A percentile compares a stretch with the other conserved stretches of the same genome.
These are phyloP conservation scores for Sarcophaga rosellei DNA, from an alignment of 2,888 invertebrate species.

Conservation along the genomic window DNA sequence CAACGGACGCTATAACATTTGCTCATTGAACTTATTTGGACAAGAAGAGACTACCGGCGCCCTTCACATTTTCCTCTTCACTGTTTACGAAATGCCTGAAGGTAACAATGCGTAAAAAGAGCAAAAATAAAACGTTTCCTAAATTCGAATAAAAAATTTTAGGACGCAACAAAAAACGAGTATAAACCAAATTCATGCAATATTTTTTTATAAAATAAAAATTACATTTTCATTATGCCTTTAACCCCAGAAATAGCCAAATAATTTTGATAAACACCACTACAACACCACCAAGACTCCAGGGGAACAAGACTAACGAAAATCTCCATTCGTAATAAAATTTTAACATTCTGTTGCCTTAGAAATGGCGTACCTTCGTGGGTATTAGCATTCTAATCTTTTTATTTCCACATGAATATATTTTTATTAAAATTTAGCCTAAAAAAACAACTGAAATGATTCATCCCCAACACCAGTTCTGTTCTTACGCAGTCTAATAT, in stretches of 20 bases:
- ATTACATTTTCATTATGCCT: constrained; percentile 59
- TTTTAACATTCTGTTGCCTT: constrained; percentile 31
- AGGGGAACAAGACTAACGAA: constrained; percentile 3
- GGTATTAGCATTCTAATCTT: constrained; percentile 62
- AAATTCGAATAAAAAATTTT: neutral
- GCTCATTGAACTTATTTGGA: too few relatives aligned
- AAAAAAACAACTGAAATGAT: constrained; percentile 34
- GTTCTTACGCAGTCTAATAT: constrained; percentile 38
- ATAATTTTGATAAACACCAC: constrained; percentile 25
- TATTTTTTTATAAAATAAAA: constrained; percentile 58
- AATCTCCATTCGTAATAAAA: constrained; percentile 32
- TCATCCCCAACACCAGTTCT: constrained; percentile 8
- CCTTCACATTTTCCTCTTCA: neutral
- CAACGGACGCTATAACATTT: too few relatives aligned
- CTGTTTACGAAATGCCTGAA: neutral
- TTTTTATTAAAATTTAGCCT: constrained; percentile 54
- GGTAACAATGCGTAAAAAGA: constrained; percentile 9
- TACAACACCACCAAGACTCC: constrained; percentile 1
- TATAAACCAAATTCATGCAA: constrained; percentile 10
- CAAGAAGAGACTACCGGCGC: too few relatives aligned
- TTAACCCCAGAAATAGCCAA: constrained; percentile 48
- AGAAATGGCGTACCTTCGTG: constrained; percentile 49
- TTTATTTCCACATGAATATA: constrained; percentile 63
- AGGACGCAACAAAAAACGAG: neutral
- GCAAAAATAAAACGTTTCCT: constrained; percentile 22